phyloP scores from a whole-genome alignment of 64 coral and sea anemone genomes.

The Dendronephthya gigantea region DNA sequence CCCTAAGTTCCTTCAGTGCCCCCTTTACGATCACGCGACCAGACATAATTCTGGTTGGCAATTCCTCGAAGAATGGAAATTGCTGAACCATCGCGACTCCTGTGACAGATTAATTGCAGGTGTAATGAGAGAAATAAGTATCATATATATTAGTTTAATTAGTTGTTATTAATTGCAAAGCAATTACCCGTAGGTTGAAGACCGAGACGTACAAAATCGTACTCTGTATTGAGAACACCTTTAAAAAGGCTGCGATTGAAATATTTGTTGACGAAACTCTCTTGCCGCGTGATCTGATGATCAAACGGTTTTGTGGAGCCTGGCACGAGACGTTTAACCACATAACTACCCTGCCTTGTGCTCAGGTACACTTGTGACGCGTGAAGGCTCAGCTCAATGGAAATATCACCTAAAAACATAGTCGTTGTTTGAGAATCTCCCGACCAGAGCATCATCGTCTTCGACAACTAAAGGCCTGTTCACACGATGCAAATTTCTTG shows the following conservation, averaged over 20 bases:
- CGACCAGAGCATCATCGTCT: too few relatives aligned
- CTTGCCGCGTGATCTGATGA: neutral
- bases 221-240: neutral
- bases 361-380: conserved; percentile 60
- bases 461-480: too few relatives aligned
- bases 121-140: too few relatives aligned
- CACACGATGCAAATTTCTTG: too few relatives aligned
- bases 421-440: too few relatives aligned
- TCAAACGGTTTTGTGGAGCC: conserved; percentile 26
- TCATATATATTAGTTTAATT: too few relatives aligned
- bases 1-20: conserved; percentile 29
- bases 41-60: conserved; percentile 47
- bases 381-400: conserved; percentile 61
- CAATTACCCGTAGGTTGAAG: conserved; percentile 9
- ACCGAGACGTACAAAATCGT: conserved; percentile 41
- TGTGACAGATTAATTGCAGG: too few relatives aligned
- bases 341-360: conserved; percentile 34
- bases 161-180: too few relatives aligned
- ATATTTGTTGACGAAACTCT: neutral
- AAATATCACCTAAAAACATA: conserved; percentile 61
- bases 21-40: conserved; percentile 40
- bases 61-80: conserved; percentile 39
- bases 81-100: neutral
- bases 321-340: conserved; percentile 14
- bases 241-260: neutral